phyloP scores from a whole-genome alignment of 1,140 invertebrate species.

The Caenorhabditis briggsae region DNA sequence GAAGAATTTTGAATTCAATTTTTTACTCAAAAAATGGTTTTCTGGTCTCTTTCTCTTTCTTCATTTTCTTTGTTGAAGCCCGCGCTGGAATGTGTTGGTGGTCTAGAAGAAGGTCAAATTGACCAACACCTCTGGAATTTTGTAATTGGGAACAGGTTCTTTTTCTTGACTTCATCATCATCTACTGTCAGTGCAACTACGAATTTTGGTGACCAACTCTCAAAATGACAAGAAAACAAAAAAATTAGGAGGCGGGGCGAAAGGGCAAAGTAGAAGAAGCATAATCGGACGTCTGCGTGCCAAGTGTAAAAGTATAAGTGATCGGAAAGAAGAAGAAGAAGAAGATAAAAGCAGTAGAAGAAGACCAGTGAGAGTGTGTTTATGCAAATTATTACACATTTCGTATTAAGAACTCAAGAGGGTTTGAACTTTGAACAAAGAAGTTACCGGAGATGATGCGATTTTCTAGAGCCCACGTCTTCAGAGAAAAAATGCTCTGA shows the following conservation, averaged over 20 bases:
- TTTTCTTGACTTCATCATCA: slow-evolving; percentile 22
- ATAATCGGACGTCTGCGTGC: neutral
- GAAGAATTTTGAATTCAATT: neutral
- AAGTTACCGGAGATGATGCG: slow-evolving; percentile 6
- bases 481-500: too few species aligned
- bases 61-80: slow-evolving; percentile 46
- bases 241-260: neutral
- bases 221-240: slow-evolving; percentile 39
- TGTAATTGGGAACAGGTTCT: slow-evolving; percentile 40
- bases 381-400: slow-evolving; percentile 54
- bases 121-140: slow-evolving; percentile 52
- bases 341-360: neutral
- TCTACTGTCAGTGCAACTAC: neutral
- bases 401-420: neutral
- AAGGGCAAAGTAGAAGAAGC: neutral
- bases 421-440: neutral
- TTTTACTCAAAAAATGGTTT: neutral
- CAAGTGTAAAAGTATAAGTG: slow-evolving; percentile 49
- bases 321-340: neutral
- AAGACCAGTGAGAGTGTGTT: slow-evolving; percentile 3
- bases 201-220: slow-evolving; percentile 9
- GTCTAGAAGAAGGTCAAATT: slow-evolving; percentile 43
- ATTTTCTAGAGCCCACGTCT: too few species aligned
- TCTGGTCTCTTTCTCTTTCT: neutral
- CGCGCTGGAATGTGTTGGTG: slow-evolving; percentile 47